Base-by-base conservation (phyloP, 1,140 invertebrate genomes). In the Oscheius sp. region DNA sequence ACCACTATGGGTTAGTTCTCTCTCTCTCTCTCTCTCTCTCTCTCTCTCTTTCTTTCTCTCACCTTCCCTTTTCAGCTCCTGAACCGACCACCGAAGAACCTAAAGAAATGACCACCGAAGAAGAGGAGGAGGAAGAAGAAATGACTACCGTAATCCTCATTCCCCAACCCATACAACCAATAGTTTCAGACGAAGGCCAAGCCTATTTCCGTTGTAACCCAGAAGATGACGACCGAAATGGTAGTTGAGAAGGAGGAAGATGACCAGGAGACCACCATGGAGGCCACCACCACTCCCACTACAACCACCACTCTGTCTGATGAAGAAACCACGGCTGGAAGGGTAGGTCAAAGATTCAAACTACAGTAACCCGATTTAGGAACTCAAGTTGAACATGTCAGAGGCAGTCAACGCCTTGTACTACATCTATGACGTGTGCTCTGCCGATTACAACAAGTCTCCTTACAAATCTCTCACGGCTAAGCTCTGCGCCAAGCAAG, bases 391-490 rank as follows among this genome's bases (percentile, higher is more conserved):
- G 4, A 65, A 71, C 29, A 63, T 71, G 69, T 59, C 69, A 3
- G 62, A 71, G 29, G 38, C 59, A 35, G 52, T 74, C 32, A 32
- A 74, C 23, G 59, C 70, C 23, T 29, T 73, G 1, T 71, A 71
- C 23, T 71, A 71, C 28, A 71, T 71, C 31, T 71, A 71, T 28
- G 69, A 71, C 18, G 59, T 71, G 13, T 71, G 69, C 61, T 71
- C 69, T 2, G 59, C 69, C 45, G 58, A 71, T 23, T 64, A 71
- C 34, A 46, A 35, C 18, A 38, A 59, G 1, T 42, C 45, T 35
- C 59, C 59, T 7, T 71, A 63, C 28, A 23, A 59, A 10, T 23
- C 38, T 4, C 20, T 71, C 2, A 61, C 52, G 15, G 31, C 58
- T 18, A 45, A 26, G 28, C 23, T 71, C 32, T 71, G 69, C 52